Conservation (phyloP, 2,113 vertebrate species). For the Mystacornis crossleyi region DNA sequence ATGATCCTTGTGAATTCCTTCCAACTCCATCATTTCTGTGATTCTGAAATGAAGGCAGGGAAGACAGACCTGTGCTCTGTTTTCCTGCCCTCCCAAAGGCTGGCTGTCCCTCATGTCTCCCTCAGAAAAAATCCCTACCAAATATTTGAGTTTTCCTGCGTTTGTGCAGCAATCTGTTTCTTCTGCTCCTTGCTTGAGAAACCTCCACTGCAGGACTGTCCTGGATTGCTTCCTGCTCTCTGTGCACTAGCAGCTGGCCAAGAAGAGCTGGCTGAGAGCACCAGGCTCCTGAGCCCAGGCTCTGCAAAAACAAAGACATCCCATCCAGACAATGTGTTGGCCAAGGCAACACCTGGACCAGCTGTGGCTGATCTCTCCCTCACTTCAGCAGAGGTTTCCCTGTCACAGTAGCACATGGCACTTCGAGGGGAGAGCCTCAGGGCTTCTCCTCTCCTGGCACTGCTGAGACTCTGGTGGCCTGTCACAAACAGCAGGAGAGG, state of each 20-base stretch:
- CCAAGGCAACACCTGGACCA: background rate
- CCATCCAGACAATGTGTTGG: background rate
- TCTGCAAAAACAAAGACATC: background rate
- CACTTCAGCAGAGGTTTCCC: background rate
- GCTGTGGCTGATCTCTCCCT: background rate
- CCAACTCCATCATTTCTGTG: background rate
- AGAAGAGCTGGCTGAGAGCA: background rate
- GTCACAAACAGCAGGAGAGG: background rate
- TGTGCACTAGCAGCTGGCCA: background rate
- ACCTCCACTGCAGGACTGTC: background rate
- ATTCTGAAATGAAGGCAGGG: background rate
- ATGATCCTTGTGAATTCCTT: background rate
- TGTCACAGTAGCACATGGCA: background rate
- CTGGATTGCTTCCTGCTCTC: background rate
- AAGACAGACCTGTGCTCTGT: background rate
- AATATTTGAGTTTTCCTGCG: background rate
- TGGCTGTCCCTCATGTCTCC: rapidly evolving
- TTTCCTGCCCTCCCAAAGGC: background rate
- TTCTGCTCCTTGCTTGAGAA: background rate
- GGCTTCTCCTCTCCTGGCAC: background rate
- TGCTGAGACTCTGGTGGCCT: background rate
- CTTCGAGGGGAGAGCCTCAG: background rate
- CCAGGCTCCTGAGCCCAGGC: background rate
- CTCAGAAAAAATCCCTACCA: background rate
- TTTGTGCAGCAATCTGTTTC: background rate